Percentiles rank a stretch among this genome's conserved stretches.
These are phyloP conservation scores for Hiodon alosoides DNA, from an alignment of 2,113 vertebrate genomes.

Conservation along the genomic window DNA sequence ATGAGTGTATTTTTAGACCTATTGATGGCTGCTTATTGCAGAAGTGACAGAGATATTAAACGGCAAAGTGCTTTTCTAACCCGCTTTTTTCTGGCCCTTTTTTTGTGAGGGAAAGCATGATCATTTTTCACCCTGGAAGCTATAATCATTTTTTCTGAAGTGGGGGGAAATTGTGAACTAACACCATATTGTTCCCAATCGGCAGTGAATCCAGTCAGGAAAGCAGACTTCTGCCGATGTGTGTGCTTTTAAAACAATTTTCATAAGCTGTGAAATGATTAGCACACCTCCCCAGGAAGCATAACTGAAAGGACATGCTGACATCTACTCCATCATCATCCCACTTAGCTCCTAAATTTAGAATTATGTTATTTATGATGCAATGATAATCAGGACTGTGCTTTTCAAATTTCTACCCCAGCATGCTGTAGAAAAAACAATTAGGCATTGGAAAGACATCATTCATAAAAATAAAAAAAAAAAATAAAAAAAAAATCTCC, in stretches of 20 bases:
- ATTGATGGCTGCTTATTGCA: constrained; percentile 14
- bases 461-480: neutral
- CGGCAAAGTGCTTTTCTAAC: constrained; percentile 3
- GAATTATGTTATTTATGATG: constrained; percentile 18
- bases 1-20: constrained; percentile 9
- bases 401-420: constrained; percentile 4
- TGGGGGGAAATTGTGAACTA: constrained; percentile 1
- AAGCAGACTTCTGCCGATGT: constrained; percentile 1
- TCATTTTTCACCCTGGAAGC: constrained; percentile 24
- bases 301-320: neutral
- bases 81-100: neutral
- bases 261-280: constrained; percentile 10
- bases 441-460: neutral
- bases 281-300: constrained; percentile 10
- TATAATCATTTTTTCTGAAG: constrained; percentile 16
- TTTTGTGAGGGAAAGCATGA: constrained; percentile 14
- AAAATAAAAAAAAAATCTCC: neutral
- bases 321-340: constrained; percentile 15
- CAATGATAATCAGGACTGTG: constrained; percentile 6
- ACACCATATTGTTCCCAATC: constrained; percentile 13
- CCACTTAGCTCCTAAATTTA: constrained; percentile 12
- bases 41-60: constrained; percentile 21
- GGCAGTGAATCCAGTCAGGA: neutral
- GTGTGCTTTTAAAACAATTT: constrained; percentile 20
- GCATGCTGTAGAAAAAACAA: neutral